These are phyloP conservation scores for Channallabes apus DNA, from an alignment of 2,797 vertebrate genomes.

Conservation along the genomic window DNA sequence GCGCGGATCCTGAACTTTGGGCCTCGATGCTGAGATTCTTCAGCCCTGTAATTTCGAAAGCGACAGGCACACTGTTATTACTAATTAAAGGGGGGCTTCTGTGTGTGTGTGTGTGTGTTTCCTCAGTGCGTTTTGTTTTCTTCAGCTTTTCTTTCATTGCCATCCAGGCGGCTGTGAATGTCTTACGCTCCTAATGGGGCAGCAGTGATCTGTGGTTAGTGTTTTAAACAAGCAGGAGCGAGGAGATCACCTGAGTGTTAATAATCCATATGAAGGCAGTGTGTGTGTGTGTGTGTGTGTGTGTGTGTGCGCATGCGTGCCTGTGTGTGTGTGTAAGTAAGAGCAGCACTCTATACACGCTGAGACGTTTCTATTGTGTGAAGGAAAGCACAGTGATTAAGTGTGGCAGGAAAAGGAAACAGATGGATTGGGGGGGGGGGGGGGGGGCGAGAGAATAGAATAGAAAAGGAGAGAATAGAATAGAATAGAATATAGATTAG, in stretches of 20 bases:
- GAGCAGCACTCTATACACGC: not conserved
- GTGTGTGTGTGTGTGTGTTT: slow-evolving; percentile 63
- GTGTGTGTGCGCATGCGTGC: not conserved
- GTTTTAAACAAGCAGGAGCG: slow-evolving; percentile 52
- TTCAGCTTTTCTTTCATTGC: slow-evolving; percentile 26
- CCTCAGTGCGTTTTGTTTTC: slow-evolving; percentile 70
- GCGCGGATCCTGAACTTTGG: slow-evolving; percentile 53
- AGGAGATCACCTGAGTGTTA: not conserved
- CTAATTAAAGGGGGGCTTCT: slow-evolving; percentile 66
- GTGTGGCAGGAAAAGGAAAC: not conserved
- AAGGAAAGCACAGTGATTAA: not conserved
- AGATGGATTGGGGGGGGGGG: too few species aligned
- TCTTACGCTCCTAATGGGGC: slow-evolving; percentile 23
- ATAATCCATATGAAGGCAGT: slow-evolving; percentile 31
- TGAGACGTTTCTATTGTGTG: not conserved
- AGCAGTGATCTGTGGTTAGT: slow-evolving; percentile 25
- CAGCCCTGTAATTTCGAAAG: slow-evolving; percentile 76
- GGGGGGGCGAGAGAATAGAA: not conserved
- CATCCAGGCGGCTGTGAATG: slow-evolving; percentile 64
- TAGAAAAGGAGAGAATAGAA: not conserved
- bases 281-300: too few species aligned
- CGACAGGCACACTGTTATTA: slow-evolving; percentile 73
- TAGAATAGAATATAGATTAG: not conserved
- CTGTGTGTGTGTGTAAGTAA: not conserved
- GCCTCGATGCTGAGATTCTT: slow-evolving; percentile 63